Evolutionary conservation across 2,797 vertebrate species (phyloP).

Genomic region (Myotis vivesi): DNA sequence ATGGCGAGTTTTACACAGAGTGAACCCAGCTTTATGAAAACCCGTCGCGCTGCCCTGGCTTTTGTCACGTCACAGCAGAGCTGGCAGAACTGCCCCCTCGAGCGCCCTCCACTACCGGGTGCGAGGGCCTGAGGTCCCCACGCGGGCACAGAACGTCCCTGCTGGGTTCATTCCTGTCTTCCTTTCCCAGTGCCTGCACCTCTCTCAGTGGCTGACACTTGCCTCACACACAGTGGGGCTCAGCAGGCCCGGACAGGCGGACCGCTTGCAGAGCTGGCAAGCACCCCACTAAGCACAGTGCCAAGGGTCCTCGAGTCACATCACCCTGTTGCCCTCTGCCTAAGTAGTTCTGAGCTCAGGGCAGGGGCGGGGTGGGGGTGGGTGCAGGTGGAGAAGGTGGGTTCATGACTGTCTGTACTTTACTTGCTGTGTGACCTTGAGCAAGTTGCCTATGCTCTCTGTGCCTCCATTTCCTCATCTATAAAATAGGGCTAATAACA

Average conservation of each 20-base stretch:
- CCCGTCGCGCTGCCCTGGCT: fast-evolving
- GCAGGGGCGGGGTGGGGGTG: not conserved
- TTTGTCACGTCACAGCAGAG: not conserved
- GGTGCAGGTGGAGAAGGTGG: not conserved
- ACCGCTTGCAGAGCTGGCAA: fast-evolving
- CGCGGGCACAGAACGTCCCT: fast-evolving
- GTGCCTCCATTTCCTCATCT: not conserved
- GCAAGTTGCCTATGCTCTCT: not conserved
- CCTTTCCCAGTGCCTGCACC: not conserved
- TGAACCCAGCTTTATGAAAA: too few relatives aligned
- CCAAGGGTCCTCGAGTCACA: not conserved
- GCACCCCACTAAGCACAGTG: not conserved
- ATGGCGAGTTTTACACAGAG: fast-evolving
- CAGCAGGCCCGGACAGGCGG: not conserved
- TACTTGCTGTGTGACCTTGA: not conserved
- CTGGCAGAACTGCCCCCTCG: fast-evolving
- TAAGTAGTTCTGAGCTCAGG: not conserved
- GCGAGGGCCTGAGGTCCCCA: not conserved
- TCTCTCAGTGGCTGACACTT: too few relatives aligned
- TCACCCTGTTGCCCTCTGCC: not conserved
- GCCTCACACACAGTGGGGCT: fast-evolving
- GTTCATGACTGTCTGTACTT: not conserved
- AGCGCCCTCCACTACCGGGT: fast-evolving
- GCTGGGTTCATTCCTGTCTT: fast-evolving
- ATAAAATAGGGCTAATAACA: not conserved